Evolutionary conservation across 1,140 invertebrate species (phyloP), one percentile per base, ranked within the genome.

Genomic region (Oryzaephilus surinamensis): DNA sequence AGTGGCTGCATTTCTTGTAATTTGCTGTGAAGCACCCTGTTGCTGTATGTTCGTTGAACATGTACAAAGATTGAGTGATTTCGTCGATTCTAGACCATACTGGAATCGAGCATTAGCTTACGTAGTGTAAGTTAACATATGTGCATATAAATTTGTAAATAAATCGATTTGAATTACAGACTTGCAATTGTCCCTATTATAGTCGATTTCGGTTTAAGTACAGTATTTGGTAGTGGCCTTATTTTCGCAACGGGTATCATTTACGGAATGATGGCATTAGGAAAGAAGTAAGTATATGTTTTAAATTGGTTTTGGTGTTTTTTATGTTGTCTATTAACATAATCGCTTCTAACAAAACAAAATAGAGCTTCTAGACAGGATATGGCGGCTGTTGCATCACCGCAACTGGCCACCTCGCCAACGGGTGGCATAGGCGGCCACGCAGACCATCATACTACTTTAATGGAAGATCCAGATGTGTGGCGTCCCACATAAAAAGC

Each of bases 31-130:
- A 66, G 91, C 91, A 7, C 92, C 92, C 0, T 95, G 86, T 60
- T 95, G 91, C 66, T 96, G 91, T 64, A 73, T 89, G 60, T 97
- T 92, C 65, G 76, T 97, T 45, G 91, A 95, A 58, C 85, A 89
- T 68, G 88, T 94, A 38, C 83, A 91, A 63, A 74, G 71, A 36
- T 66, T 93, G 15, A 82, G 85, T 29, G 76, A 79, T 50, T 81
- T 74, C 62, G 76, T 87, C 27, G 90, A 97, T 50, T 69, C 73
- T 27, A 74, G 84, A 50, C 86, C 90, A 2, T 79, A 86, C 60
- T 96, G 87, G 82, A 84, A 93, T 54, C 83, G 90, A 68, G 91
- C 86, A n/a, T 74, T 74, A 6, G 70, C 77, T 32, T 96, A 95
- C 68, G 71, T 84, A 51, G 57, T 74, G 91, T 95, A 71, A 80